Evolutionary conservation across 2,888 invertebrate species (phyloP).

Genomic region (Apamea anceps): DNA sequence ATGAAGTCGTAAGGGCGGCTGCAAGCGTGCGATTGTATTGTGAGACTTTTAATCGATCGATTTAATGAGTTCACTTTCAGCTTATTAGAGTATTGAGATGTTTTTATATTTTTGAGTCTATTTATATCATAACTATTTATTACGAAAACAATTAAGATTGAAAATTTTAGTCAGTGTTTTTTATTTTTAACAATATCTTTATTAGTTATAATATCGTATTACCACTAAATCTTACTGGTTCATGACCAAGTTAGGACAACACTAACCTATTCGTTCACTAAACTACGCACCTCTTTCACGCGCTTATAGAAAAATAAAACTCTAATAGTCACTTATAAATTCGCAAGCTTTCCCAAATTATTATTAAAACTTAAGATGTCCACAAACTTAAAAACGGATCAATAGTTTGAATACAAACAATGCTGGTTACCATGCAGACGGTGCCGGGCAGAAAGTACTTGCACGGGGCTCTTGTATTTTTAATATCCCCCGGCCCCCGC

Average conservation of each 20-base stretch:
- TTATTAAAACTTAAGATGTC: constrained; percentile 55
- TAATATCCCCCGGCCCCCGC: constrained; percentile 84
- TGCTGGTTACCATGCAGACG: constrained; percentile 86
- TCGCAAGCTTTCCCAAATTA: neutral
- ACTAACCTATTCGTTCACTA: no score
- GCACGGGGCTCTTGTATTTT: constrained; percentile 86
- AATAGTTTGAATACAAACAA: constrained; percentile 87
- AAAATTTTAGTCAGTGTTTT: neutral
- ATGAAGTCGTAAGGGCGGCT: constrained; percentile 45
- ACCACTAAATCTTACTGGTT: neutral
- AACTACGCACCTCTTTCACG: neutral
- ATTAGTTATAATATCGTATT: neutral
- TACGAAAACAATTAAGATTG: neutral
- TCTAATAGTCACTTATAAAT: constrained; percentile 3
- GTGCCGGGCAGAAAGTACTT: constrained; percentile 82
- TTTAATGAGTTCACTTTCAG: neutral
- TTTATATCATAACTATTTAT: neutral
- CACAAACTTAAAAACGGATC: constrained; percentile 77
- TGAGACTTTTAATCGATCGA: constrained; percentile 5
- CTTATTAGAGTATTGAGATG: neutral
- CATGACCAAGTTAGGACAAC: neutral
- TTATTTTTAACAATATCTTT: neutral
- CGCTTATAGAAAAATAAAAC: no score
- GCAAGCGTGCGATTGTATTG: constrained; percentile 25
- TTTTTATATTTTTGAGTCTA: neutral